phyloP scores from a whole-genome alignment of 2,113 vertebrate species.

The Acrocephalus kingi region DNA sequence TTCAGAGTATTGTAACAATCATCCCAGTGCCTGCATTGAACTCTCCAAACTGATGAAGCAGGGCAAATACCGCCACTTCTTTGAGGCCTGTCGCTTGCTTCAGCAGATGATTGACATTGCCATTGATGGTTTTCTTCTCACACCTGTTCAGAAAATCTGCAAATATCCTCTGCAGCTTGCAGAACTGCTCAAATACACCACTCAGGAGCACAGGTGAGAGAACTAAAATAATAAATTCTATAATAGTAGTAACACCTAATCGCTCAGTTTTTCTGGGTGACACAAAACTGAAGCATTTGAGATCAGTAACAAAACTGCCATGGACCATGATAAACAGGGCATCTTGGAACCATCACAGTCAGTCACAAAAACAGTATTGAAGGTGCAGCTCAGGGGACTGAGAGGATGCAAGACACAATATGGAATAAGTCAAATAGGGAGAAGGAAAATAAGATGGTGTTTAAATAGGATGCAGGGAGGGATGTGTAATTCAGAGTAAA shows the following conservation, averaged over 20 bases:
- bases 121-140: slow-evolving; percentile 93
- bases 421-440: neutral
- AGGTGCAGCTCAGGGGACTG: neutral
- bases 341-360: neutral
- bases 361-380: neutral
- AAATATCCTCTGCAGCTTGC: slow-evolving; percentile 97
- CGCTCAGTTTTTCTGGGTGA: neutral
- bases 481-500: neutral
- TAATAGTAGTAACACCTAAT: neutral
- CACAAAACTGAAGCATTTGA: neutral
- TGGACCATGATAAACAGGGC: neutral
- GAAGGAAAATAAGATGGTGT: neutral
- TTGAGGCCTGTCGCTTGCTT: slow-evolving; percentile 94
- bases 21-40: slow-evolving; percentile 88
- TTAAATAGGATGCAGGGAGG: neutral
- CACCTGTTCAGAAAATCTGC: slow-evolving; percentile 97
- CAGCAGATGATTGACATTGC: slow-evolving; percentile 99
- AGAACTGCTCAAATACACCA: slow-evolving; percentile 95
- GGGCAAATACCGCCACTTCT: slow-evolving; percentile 92
- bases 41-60: slow-evolving; percentile 91
- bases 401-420: neutral
- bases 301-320: neutral
- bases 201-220: slow-evolving; percentile 89
- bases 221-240: neutral
- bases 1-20: slow-evolving; percentile 97